These are phyloP conservation scores for Deladenus siricidicola DNA, from an alignment of 2,888 invertebrate species.

Conservation along the genomic window DNA sequence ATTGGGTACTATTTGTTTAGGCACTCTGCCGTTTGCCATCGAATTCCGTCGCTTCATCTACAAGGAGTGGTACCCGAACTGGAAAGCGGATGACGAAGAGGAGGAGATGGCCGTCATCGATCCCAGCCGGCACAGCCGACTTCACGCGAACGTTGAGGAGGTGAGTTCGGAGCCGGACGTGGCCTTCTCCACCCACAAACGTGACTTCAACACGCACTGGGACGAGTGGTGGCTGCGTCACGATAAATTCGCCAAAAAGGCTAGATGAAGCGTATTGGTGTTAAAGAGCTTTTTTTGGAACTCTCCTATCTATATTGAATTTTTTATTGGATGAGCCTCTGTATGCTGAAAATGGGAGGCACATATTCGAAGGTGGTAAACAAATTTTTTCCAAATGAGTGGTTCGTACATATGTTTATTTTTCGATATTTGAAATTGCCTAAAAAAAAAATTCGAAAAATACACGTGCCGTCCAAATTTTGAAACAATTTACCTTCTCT, in stretches of 20 bases:
- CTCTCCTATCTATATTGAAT: too few relatives aligned
- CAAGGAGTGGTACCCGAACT: slow-evolving; percentile 40
- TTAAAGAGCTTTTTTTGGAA: too few relatives aligned
- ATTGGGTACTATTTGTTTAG: too few relatives aligned
- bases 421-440: too few relatives aligned
- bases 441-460: too few relatives aligned
- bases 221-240: slow-evolving; percentile 40
- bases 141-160: slow-evolving; percentile 31
- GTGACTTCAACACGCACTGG: slow-evolving; percentile 43
- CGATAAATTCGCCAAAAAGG: slow-evolving; percentile 43
- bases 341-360: too few relatives aligned
- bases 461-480: too few relatives aligned
- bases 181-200: slow-evolving; percentile 43
- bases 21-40: slow-evolving; percentile 44
- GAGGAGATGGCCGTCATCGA: not conserved
- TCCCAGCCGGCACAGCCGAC: not conserved
- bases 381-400: too few relatives aligned
- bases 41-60: slow-evolving; percentile 49
- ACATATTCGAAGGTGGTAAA: too few relatives aligned
- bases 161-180: slow-evolving; percentile 45
- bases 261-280: slow-evolving; percentile 21
- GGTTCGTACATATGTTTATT: too few relatives aligned
- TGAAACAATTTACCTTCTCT: too few relatives aligned
- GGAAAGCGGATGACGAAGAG: slow-evolving; percentile 20
- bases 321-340: too few relatives aligned